Evolutionary conservation across 2,888 invertebrate species (phyloP), one percentile per base, ranked within the genome.

Genomic region (Nymphalis polychloros): DNA sequence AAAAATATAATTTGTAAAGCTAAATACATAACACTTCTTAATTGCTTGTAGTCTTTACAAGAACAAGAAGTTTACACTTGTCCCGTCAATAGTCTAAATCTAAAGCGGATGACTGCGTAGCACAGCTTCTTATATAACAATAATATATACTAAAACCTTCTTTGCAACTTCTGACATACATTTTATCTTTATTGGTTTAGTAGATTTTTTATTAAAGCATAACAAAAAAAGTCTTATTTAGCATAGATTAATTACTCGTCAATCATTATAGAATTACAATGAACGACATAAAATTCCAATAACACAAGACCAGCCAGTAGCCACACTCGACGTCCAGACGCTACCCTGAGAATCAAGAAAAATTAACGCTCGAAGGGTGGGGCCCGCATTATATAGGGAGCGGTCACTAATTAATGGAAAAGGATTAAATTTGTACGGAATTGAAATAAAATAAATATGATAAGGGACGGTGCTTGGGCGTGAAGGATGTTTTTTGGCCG

Each of bases 361-460:
- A 91, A 90, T 90, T 87, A 88, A 85, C 88, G 84, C 84, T 81
- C 83, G 81, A 81, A 77, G 79, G 81, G 80, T 81, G 79, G 81
- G 83, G 84, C 87, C 88, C 87, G 83, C 87, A 87, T 89, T 86
- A 86, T 76, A 78, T 83, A 79, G 78, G 83, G 84, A 84, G 84
- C 88, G 89, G 89, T 88, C 92, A 92, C 92, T 92, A 92, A 92
- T 92, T 92, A 92, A 92, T 92, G 92, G 90, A 91, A 92, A 91
- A 91, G 92, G 92, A 92, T 92, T 92, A 92, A 92, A 91, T 91
- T 91, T 87, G 90, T 86, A 84, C 86, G 79, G 89, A 90, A 92
- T 91, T 89, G 90, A 92, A 92, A 92, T 92, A 92, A 92, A 92
- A 92, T 92, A 92, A 92, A 92, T 92, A 92, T 92, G 92, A 91